Conservation (phyloP, 1,140 invertebrate species). For the Carcinoscorpius rotundicauda region DNA sequence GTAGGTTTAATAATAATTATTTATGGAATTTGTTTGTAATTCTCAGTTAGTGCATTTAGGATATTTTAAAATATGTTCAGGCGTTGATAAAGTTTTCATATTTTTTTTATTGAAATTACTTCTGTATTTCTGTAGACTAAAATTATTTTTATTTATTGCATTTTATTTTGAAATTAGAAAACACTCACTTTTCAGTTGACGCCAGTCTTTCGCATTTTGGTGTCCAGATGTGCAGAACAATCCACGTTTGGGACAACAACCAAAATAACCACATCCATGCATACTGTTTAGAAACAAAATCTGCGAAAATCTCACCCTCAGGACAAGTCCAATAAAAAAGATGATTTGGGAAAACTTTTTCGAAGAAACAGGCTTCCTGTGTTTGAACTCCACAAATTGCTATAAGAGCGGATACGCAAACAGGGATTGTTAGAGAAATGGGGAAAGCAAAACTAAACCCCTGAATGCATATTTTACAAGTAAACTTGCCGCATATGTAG, state of each 20-base stretch:
- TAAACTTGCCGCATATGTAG: constrained; percentile 84
- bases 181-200: constrained; percentile 66
- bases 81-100: too few relatives aligned
- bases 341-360: constrained; percentile 66
- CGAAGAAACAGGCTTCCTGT: constrained; percentile 71
- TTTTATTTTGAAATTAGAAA: background rate
- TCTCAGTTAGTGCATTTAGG: too few relatives aligned
- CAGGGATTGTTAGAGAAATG: constrained; percentile 76
- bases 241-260: constrained; percentile 91
- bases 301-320: constrained; percentile 43
- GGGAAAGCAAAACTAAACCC: constrained; percentile 93
- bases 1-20: too few relatives aligned
- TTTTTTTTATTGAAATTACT: too few relatives aligned
- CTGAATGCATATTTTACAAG: constrained; percentile 94
- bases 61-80: too few relatives aligned
- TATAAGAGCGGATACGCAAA: constrained; percentile 71
- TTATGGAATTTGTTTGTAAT: too few relatives aligned
- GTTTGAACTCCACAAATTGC: constrained; percentile 70
- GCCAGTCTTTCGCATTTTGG: constrained; percentile 93
- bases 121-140: too few relatives aligned
- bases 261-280: constrained; percentile 37
- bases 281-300: background rate
- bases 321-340: constrained; percentile 77
- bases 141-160: too few relatives aligned
- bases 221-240: constrained; percentile 92